Base-by-base conservation (phyloP, 1,140 invertebrate genomes). In the Penaeus vannamei region DNA sequence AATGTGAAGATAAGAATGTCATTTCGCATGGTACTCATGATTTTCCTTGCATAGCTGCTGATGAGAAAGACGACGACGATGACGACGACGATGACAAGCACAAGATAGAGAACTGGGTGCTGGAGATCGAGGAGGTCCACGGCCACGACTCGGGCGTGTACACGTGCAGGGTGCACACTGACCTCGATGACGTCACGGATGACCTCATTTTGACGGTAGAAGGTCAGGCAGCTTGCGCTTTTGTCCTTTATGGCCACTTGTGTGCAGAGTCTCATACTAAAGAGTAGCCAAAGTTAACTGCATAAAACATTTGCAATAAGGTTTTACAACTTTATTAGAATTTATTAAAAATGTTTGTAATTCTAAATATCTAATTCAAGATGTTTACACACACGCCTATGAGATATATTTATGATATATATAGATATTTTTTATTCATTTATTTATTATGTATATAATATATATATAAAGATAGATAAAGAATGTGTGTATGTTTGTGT, bases 71-170 rank as follows among this genome's bases (percentile, higher is more conserved):
- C 59, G n/a, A 60, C 32, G 62, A 59, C 12, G 64, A 90, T 7
- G 81, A 84, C 66, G 77, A 61, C 12, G 42, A 81, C 8, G 84
- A 23, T 0, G 87, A 76, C 83, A 29, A 42, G 2, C 64, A 82
- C 23, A 8, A 61, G 46, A 72, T 69, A 61, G 53, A 81, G 53
- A 83, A 69, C 29, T 86, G 85, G 81, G 81, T 90, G 60, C 83
- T 91, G 81, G 89, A 87, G 62, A 85, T 90, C 26, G 66, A 66
- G 36, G 66, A 77, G 26, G 89, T 86, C 1, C 80, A 90, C 29
- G 90, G 90, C 19, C 20, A 80, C n/a, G 88, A 91, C 85, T 90
- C 90, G 8, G 90, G 90, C 2, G 88, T 91, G 8, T 91, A 91
- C 83, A 89, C 88, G 72, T 91, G 90, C 59, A 53, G 64, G 2